Percentiles rank a stretch among this genome's conserved stretches.
Conservation (phyloP, 2,797 vertebrate species). For the Aythya fuligula region DNA sequence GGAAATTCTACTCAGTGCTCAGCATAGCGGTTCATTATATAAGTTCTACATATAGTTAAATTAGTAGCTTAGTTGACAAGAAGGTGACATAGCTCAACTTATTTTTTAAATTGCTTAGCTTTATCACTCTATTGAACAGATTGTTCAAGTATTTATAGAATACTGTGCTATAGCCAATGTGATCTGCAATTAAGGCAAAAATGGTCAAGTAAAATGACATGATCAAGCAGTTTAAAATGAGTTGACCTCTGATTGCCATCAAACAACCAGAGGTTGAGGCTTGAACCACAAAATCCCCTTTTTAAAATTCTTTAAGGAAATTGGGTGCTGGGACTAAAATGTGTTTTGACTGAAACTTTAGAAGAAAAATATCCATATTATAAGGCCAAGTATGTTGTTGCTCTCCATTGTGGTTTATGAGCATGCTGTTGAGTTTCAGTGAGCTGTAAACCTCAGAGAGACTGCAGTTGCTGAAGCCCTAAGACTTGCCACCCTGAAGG, state of each 20-base stretch:
- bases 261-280: slow-evolving; percentile 29
- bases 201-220: slow-evolving; percentile 56
- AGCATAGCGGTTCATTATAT: slow-evolving; percentile 64
- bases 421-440: not conserved
- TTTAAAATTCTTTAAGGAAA: slow-evolving; percentile 31
- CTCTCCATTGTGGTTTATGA: slow-evolving; percentile 43
- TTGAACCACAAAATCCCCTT: slow-evolving; percentile 11
- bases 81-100: slow-evolving; percentile 75
- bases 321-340: not conserved
- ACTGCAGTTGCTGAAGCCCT: not conserved
- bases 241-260: slow-evolving; percentile 58
- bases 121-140: slow-evolving; percentile 73
- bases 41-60: slow-evolving; percentile 72
- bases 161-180: slow-evolving; percentile 15
- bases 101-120: slow-evolving; percentile 77
- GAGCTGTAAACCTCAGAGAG: not conserved
- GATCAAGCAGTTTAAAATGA: slow-evolving; percentile 55
- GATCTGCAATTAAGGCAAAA: slow-evolving; percentile 62
- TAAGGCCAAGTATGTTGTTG: slow-evolving; percentile 53
- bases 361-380: not conserved
- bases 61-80: slow-evolving; percentile 75
- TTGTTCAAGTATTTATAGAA: slow-evolving; percentile 70
- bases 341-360: slow-evolving; percentile 51
- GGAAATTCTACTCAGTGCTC: slow-evolving; percentile 59
- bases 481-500: not conserved